These are phyloP conservation scores for Chloroceryle inda DNA, from an alignment of 2,797 vertebrate genomes.

Conservation along the genomic window DNA sequence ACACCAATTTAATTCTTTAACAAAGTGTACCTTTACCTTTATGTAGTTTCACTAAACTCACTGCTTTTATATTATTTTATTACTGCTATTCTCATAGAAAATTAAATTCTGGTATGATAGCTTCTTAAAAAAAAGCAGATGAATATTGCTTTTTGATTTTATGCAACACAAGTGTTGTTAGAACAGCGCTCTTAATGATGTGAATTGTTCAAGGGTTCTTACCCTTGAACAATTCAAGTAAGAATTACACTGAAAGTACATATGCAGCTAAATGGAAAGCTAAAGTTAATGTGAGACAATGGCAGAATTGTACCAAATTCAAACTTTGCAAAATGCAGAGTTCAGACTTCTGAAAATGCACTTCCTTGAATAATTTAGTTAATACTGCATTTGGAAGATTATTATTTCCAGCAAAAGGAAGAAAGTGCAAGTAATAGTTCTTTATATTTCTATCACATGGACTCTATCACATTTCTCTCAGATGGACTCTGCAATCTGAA, in stretches of 20 bases:
- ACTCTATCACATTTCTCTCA: constrained; percentile 39
- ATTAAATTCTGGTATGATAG: neutral
- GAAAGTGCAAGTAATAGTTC: constrained; percentile 13
- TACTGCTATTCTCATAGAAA: neutral
- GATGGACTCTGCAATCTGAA: constrained; percentile 42
- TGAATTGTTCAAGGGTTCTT: neutral
- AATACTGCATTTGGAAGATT: constrained; percentile 30
- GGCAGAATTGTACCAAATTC: neutral
- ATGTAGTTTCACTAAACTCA: neutral
- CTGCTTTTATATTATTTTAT: neutral
- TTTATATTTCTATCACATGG: constrained; percentile 62
- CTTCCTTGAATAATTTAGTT: constrained; percentile 50
- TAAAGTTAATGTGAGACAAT: neutral
- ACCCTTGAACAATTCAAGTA: no score
- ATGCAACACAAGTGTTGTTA: neutral
- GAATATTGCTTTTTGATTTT: neutral
- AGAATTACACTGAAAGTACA: neutral
- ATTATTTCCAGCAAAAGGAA: constrained; percentile 16
- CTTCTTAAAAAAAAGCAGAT: neutral
- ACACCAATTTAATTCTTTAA: neutral
- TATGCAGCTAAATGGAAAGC: neutral
- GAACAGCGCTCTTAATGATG: neutral
- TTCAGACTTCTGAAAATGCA: constrained; percentile 8
- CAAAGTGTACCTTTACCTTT: neutral
- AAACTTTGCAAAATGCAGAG: constrained; percentile 68